Base-by-base conservation (phyloP, 1,140 invertebrate genomes). In the Arctopsyche grandis region DNA sequence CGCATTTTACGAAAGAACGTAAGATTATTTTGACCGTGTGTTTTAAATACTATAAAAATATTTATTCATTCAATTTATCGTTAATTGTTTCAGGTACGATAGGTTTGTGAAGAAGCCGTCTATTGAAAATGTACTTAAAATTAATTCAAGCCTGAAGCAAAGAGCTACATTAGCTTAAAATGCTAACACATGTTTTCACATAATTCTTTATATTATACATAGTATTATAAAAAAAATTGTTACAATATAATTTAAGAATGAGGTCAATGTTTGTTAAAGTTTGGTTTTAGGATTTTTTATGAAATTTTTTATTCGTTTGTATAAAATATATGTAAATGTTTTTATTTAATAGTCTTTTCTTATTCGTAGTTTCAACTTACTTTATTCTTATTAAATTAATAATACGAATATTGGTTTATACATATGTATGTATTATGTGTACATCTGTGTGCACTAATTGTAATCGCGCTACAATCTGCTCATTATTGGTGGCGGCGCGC, bases 1-100 rank as follows among this genome's bases (percentile, higher is more conserved):
- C 58, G 60, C 84, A 14, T 93, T 91, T 85, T 94, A 93, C 83
- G 87, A 90, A 71, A 88, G 84, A 82, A 93, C 92, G 91, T 92
- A 85, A 89, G 88, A 80, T 71, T 52, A 79, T 76, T 48, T 44
- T n/a, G n/a, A 38, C 29, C 29, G n/a, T 56, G 16, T n/a, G 63
- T 79, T 24, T 79, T 69, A 77, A 16, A 22, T 81, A 21, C 29
- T 81, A 21, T 60, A 43, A 73, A 29, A n/a, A 46, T 77, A 77
- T 48, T 84, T 75, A 58, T 70, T 71, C n/a, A 9, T 69, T 21
- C 75, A n/a, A 75, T 19, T 63, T 46, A 38, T 76, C 10, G 21
- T 29, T 69, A 9, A n/a, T 14, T 69, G 24, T 71, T 85, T 5
- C 52, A 88, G 87, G 74, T 88, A 88, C 71, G 71, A 82, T 0